Percentiles rank a stretch among this genome's conserved stretches.
These are phyloP conservation scores for Tauraco hartlaubi DNA, from an alignment of 2,797 vertebrate species.

Conservation along the genomic window DNA sequence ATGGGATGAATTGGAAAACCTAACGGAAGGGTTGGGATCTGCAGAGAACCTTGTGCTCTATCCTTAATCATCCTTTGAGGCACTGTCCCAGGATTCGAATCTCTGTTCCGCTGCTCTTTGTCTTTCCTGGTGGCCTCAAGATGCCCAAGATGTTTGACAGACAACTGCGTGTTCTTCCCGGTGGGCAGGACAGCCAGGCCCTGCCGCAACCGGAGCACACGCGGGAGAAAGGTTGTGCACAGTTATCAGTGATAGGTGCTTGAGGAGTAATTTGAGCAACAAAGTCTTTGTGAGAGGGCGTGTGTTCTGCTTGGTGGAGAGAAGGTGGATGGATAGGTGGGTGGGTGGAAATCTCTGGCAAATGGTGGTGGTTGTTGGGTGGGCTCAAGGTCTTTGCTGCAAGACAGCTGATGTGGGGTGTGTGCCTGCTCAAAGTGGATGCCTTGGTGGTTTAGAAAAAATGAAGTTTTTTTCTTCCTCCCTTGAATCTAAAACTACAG, in stretches of 20 bases:
- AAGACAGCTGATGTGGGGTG: not conserved
- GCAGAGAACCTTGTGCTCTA: not conserved
- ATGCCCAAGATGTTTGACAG: not conserved
- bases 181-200: not conserved
- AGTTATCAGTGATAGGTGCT: rapidly evolving
- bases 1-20: not conserved
- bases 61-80: not conserved
- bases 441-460: not conserved
- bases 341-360: constrained; percentile 54
- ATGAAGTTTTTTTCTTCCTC: rapidly evolving
- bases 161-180: not conserved
- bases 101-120: not conserved
- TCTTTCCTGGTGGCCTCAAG: not conserved
- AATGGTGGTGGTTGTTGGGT: not conserved
- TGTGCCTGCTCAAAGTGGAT: not conserved
- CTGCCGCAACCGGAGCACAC: rapidly evolving
- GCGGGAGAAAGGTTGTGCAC: not conserved
- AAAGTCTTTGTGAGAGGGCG: not conserved
- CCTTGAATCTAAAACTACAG: not conserved
- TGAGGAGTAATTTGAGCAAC: not conserved
- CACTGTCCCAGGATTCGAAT: not conserved
- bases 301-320: not conserved
- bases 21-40: not conserved
- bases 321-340: not conserved
- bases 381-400: not conserved